These are phyloP conservation scores for Suillia variegata DNA, from an alignment of 2,888 invertebrate genomes.

Conservation along the genomic window DNA sequence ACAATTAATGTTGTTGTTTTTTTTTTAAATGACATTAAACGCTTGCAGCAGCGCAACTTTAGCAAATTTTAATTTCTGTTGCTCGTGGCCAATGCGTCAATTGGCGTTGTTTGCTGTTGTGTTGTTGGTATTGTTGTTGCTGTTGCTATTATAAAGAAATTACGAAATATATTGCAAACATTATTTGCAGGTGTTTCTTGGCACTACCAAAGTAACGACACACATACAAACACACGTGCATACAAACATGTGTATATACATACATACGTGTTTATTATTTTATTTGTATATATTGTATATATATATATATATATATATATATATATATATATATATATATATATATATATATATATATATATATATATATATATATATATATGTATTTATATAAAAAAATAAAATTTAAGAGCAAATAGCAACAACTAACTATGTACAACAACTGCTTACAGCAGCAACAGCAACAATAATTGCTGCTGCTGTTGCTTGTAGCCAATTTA, in stretches of 20 bases:
- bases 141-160: slow-evolving; percentile 9
- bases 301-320: too few species aligned
- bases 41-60: too few species aligned
- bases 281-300: too few species aligned
- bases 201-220: too few species aligned
- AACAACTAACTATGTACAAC: neutral
- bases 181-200: neutral
- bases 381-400: neutral
- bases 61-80: neutral
- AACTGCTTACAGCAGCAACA: neutral
- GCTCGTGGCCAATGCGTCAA: neutral
- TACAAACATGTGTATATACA: neutral
- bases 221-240: neutral
- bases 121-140: slow-evolving; percentile 26
- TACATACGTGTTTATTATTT: too few species aligned
- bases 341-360: too few species aligned
- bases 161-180: neutral
- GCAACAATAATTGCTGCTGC: slow-evolving; percentile 4
- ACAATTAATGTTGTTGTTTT: too few species aligned
- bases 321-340: too few species aligned
- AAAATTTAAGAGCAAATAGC: neutral
- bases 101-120: slow-evolving; percentile 11
- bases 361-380: too few species aligned
- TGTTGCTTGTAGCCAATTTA: slow-evolving; percentile 17
- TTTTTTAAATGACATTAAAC: too few species aligned